Percentiles rank a stretch among this genome's conserved stretches.
Evolutionary conservation across 2,113 vertebrate genomes (phyloP).

Genomic region (Chloebia gouldiae): DNA sequence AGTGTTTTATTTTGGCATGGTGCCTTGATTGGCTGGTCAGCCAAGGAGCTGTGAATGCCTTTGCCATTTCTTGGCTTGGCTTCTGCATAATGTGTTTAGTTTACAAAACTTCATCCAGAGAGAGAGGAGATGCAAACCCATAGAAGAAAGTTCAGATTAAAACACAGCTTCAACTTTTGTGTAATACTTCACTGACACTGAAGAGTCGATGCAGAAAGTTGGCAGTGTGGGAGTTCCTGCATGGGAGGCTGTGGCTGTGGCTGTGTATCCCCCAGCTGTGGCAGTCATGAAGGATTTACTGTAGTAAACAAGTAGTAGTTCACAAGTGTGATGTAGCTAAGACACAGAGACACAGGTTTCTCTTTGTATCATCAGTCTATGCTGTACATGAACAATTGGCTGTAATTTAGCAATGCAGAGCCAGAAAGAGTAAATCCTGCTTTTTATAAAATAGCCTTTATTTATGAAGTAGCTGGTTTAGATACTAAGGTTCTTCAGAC

Average conservation of each 20-base stretch:
- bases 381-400: background rate
- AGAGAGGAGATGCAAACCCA: background rate
- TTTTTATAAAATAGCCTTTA: background rate
- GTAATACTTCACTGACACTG: background rate
- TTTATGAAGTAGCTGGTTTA: background rate
- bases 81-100: background rate
- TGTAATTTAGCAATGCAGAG: background rate
- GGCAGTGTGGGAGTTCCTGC: background rate
- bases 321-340: background rate
- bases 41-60: background rate
- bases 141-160: background rate
- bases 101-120: background rate
- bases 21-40: background rate
- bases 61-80: background rate
- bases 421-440: background rate
- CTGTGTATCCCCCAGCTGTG: background rate
- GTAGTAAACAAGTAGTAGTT: background rate
- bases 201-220: accelerated
- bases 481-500: background rate
- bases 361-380: background rate
- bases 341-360: accelerated
- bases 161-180: background rate
- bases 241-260: background rate
- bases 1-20: background rate
- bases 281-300: background rate